phyloP scores from a whole-genome alignment of 2,797 vertebrate species.

The Galagoides demidoff region DNA sequence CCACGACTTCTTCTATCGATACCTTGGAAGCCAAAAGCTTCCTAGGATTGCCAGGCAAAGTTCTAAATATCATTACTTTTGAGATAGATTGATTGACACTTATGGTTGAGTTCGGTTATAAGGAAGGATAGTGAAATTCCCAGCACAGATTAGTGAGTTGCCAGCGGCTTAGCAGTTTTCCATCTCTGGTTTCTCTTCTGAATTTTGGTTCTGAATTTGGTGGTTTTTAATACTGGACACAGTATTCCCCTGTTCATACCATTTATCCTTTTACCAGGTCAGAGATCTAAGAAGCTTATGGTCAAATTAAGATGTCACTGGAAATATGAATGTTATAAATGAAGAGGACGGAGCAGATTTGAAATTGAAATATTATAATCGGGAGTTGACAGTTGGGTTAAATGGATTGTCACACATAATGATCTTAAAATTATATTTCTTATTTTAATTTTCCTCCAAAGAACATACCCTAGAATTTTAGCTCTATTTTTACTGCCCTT shows the following conservation, averaged over 20 bases:
- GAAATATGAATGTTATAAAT: conserved; percentile 56
- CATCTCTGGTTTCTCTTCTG: conserved; percentile 43
- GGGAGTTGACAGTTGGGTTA: conserved; percentile 23
- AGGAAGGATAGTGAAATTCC: not conserved
- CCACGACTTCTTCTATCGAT: not conserved
- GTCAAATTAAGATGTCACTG: conserved; percentile 27
- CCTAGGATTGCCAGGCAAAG: not conserved
- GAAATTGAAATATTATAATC: conserved; percentile 52
- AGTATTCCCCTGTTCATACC: not conserved
- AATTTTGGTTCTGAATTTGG: conserved; percentile 31
- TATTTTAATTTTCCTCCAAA: conserved; percentile 36
- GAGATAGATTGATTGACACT: not conserved
- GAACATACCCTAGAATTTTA: not conserved
- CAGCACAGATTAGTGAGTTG: not conserved
- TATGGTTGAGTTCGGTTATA: not conserved
- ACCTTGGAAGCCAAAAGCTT: conserved; percentile 10
- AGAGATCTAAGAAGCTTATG: not conserved
- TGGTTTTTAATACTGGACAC: not conserved
- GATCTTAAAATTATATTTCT: conserved; percentile 18
- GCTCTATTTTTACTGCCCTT: not conserved
- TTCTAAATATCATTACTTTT: conserved; percentile 6
- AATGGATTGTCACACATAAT: conserved; percentile 11
- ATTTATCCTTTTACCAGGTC: conserved; percentile 21
- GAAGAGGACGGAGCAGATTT: conserved; percentile 26
- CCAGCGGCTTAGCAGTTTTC: not conserved